Evolutionary conservation across 2,113 vertebrate species (phyloP).

Genomic region (Salvelinus fontinalis): DNA sequence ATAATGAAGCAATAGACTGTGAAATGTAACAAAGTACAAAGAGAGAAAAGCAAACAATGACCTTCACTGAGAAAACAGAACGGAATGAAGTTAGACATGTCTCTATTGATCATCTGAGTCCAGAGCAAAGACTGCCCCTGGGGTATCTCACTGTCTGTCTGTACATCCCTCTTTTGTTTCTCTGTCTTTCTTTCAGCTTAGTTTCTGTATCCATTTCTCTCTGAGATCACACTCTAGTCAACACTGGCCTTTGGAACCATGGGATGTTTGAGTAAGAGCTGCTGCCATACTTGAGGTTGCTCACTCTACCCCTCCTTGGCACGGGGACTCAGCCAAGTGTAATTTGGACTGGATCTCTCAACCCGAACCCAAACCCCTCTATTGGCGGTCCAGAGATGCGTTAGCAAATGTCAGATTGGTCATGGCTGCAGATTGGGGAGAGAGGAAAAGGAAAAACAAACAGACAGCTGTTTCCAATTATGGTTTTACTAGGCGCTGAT

Average conservation of each 20-base stretch:
- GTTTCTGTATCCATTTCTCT: too few relatives aligned
- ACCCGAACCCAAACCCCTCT: conserved; percentile 33
- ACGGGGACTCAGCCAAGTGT: conserved; percentile 35
- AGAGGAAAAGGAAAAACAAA: conserved; percentile 66
- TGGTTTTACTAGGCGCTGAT: conserved; percentile 75
- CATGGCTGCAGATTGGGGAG: conserved; percentile 53
- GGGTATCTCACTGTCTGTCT: not conserved
- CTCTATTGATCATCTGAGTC: conserved; percentile 17
- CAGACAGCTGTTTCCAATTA: conserved; percentile 76
- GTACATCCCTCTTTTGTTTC: not conserved
- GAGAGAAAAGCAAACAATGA: conserved; percentile 55
- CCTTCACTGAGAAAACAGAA: conserved; percentile 53
- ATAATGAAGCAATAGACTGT: conserved; percentile 70
- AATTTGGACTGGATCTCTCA: conserved; percentile 43
- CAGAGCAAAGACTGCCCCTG: not conserved
- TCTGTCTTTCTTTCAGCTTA: not conserved
- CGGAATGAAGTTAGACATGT: conserved; percentile 41
- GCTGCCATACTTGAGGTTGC: conserved; percentile 25
- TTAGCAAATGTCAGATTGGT: conserved; percentile 67
- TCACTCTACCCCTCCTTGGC: conserved; percentile 19
- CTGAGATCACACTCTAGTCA: conserved; percentile 23
- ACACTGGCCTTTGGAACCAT: conserved; percentile 36
- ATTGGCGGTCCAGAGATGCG: conserved; percentile 56
- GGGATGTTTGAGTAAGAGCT: conserved; percentile 33
- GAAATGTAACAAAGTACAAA: conserved; percentile 70